Conservation (phyloP, 1,140 invertebrate species). For the Saxidomus purpurata region DNA sequence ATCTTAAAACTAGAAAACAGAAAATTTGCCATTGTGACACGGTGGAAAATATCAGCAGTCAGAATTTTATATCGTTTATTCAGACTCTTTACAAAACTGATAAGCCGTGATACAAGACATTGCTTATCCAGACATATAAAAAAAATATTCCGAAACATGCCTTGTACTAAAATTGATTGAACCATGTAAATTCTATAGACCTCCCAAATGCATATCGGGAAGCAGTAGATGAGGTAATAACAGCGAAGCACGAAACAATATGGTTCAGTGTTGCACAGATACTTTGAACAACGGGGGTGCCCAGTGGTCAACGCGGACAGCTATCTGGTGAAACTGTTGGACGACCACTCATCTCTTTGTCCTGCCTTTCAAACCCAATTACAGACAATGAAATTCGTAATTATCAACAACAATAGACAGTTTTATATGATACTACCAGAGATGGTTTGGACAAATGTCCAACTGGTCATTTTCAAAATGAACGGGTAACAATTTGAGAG, state of each 20-base stretch:
- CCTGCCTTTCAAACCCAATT: constrained; percentile 50
- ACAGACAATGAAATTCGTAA: constrained; percentile 59
- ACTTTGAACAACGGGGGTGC: background rate
- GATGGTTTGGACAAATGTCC: constrained; percentile 23
- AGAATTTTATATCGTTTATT: too few species aligned
- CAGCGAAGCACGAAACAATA: constrained; percentile 8
- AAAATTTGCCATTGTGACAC: too few species aligned
- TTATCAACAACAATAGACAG: constrained; percentile 50
- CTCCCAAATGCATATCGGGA: too few species aligned
- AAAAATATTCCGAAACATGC: too few species aligned
- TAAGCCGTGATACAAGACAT: too few species aligned
- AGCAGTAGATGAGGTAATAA: background rate
- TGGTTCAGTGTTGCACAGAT: constrained; percentile 9
- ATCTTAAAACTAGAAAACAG: too few species aligned
- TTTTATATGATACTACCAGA: constrained; percentile 10
- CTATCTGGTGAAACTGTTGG: constrained; percentile 22
- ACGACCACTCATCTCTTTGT: constrained; percentile 49
- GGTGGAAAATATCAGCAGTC: too few species aligned
- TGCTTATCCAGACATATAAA: too few species aligned
- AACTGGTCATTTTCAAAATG: constrained; percentile 68
- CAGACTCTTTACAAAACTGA: too few species aligned
- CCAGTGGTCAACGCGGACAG: constrained; percentile 26
- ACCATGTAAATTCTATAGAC: too few species aligned
- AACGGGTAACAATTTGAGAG: constrained; percentile 61
- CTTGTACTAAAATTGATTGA: too few species aligned